Evolutionary conservation across 2,113 vertebrate genomes (phyloP).

Genomic region (Phalacrocorax brasilianus): DNA sequence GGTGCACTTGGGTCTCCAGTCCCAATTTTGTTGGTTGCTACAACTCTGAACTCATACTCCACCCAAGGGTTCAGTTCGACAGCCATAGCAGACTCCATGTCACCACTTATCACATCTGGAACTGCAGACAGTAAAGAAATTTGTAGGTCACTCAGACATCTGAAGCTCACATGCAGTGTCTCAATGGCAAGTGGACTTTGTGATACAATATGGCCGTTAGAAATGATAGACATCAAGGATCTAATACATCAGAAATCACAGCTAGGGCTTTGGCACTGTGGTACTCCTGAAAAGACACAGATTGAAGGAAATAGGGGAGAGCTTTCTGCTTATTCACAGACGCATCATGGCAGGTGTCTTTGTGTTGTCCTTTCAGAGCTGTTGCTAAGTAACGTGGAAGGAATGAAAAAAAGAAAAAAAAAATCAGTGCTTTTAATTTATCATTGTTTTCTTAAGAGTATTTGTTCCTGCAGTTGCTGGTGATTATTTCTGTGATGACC

Average conservation of each 20-base stretch:
- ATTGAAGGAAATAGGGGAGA: neutral
- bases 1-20: conserved; percentile 92
- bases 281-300: conserved; percentile 4
- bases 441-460: neutral
- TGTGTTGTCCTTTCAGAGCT: conserved; percentile 27
- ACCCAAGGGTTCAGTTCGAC: conserved; percentile 96
- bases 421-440: conserved; percentile 11
- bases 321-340: conserved; percentile 11
- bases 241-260: neutral
- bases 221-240: neutral
- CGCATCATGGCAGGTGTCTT: neutral
- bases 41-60: conserved; percentile 96
- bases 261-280: neutral
- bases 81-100: conserved; percentile 95
- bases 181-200: neutral
- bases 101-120: conserved; percentile 90
- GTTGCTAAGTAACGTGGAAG: neutral
- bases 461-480: neutral
- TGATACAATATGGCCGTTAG: neutral
- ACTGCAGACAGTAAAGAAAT: conserved; percentile 72
- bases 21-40: conserved; percentile 92
- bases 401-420: neutral
- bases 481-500: neutral
- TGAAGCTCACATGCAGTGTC: neutral
- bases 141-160: neutral